A percentile compares a stretch with the other conserved stretches of the same genome.
phyloP scores from a whole-genome alignment of 2,888 invertebrate genomes.

The Lasioglossum pauxillum region DNA sequence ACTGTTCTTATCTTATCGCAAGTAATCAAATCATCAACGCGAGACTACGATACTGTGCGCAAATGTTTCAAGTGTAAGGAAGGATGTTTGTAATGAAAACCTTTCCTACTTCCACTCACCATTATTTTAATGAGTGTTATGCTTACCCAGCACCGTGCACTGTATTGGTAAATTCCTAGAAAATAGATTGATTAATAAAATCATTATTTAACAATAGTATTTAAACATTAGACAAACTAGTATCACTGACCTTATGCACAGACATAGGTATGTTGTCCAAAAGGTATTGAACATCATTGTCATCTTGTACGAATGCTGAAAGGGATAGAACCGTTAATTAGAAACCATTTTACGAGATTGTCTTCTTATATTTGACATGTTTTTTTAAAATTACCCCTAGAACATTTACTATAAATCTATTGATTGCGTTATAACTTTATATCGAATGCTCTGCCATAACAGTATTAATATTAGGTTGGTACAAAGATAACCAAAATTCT shows the following conservation, averaged over 20 bases:
- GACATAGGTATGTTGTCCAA: slow-evolving; percentile 87
- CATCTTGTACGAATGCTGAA: slow-evolving; percentile 89
- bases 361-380: not conserved
- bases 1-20: not conserved
- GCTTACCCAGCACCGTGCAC: slow-evolving; percentile 81
- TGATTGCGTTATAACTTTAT: too few species aligned
- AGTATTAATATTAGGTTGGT: too few species aligned
- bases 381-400: too few species aligned
- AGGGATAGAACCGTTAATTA: not conserved
- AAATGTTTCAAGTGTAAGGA: slow-evolving; percentile 43
- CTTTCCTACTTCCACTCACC: slow-evolving; percentile 77
- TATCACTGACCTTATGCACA: slow-evolving; percentile 85
- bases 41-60: slow-evolving; percentile 15
- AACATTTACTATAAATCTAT: too few species aligned
- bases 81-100: slow-evolving; percentile 62
- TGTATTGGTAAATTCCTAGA: slow-evolving; percentile 80
- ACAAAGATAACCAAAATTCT: too few species aligned
- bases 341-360: not conserved
- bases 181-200: slow-evolving; percentile 67
- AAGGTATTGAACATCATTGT: slow-evolving; percentile 89
- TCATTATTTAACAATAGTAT: not conserved
- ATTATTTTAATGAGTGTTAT: slow-evolving; percentile 70
- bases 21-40: slow-evolving; percentile 23
- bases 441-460: too few species aligned
- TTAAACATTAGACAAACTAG: not conserved